Base-by-base conservation (phyloP, 2,797 vertebrate species). In the Carapus acus region DNA sequence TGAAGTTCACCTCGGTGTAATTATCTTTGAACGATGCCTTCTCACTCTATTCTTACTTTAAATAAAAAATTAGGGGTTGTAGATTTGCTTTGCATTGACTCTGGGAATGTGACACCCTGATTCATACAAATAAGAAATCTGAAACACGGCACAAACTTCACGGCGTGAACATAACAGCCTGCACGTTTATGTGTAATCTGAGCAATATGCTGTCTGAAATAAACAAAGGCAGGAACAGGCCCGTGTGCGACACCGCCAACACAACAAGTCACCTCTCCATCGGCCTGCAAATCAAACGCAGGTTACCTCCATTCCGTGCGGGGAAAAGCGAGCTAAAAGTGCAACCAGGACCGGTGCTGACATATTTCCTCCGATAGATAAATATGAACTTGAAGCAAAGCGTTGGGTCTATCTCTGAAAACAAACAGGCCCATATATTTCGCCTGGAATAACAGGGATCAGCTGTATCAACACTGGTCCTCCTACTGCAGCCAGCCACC, bases 401-500 rank as follows among this genome's bases (percentile, higher is more conserved):
- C 83, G 76, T 82, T 36, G 65, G 80, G 85, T 80, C 85, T 89
- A 85, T 90, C 78, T 89, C 69, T 85, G 74, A 88, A 88, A 90
- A 88, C 78, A 91, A 91, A 90, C 88, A 90, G 76, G 69, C 76
- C 84, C 83, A 87, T 86, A 89, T 88, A 86, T 87, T 86, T 83
- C 79, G 78, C 77, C 85, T 86, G 80, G 76, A 85, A 88, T 85
- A 91, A 89, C 87, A 89, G 82, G 76, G 87, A 88, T 92, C 92
- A 92, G 91, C 92, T 94, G 92, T 90, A 84, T 86, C 91, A 93
- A 93, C 85, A 91, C 64, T 82, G 85, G 73, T 88, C 87, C 87
- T 89, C 83, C 77, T 87, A 84, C 83, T 85, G 80, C 82, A 85
- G 84, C 82, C 84, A 77, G 84, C 71, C 77, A 84, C 74, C 66